Conservation (phyloP, 2,113 vertebrate genomes). For the Irena cyanogastra region DNA sequence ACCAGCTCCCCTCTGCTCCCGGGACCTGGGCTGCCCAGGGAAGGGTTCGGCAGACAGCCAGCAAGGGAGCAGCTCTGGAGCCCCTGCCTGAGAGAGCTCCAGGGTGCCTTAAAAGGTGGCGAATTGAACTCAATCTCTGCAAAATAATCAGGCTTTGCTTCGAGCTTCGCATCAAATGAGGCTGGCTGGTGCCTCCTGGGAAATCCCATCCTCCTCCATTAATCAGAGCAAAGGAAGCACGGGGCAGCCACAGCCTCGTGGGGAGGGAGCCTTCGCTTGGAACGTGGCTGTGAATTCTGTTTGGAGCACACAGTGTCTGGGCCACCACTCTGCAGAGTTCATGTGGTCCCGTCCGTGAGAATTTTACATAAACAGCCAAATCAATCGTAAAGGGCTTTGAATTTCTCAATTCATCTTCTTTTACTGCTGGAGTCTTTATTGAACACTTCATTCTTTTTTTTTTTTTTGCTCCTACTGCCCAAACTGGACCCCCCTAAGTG, state of each 20-base stretch:
- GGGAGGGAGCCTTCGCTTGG: background rate
- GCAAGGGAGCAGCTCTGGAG: background rate
- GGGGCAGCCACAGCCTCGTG: background rate
- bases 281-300: background rate
- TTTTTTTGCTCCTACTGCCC: background rate
- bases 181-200: background rate
- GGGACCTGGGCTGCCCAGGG: rapidly evolving
- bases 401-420: background rate
- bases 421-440: background rate
- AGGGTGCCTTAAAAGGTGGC: background rate
- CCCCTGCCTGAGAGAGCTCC: background rate
- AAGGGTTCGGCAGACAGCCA: no score
- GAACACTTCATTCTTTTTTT: background rate
- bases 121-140: background rate
- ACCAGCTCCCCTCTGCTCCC: background rate
- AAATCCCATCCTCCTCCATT: slow-evolving; percentile 10
- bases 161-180: background rate
- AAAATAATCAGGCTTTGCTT: background rate
- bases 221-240: background rate
- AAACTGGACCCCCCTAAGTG: background rate
- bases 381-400: background rate
- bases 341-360: background rate
- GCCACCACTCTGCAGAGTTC: background rate
- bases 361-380: background rate
- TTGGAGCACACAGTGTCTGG: background rate